Base-by-base conservation (phyloP, 2,888 invertebrate genomes). In the Trichogramma dendrolimi region DNA sequence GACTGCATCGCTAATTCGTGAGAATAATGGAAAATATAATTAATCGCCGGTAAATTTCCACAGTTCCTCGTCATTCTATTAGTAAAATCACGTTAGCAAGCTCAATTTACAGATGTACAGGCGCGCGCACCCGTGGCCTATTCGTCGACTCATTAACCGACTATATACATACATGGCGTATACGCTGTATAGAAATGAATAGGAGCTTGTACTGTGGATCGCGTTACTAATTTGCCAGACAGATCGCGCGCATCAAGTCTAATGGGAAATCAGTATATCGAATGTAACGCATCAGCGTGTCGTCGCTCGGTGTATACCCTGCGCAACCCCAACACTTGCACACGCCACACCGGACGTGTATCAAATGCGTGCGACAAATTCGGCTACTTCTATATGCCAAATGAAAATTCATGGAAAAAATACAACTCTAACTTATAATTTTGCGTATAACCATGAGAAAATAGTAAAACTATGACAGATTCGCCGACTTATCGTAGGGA, bases 131-230 rank as follows among this genome's bases (percentile, higher is more conserved):
- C 57, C 57, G 50, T 39, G 56, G 55, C 65, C 27, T 52, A 65
- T 62, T 62, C 60, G 60, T 61, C 60, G 62, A 65, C 60, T 62
- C 65, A 62, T 65, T 65, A 60, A 62, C 55, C 62, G 46, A 60
- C 57, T 27, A 27, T 27, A 27, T 27, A 27, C 27, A 27, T 27
- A 27, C 2, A 27, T 27, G 27, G 27, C 27, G 27, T 27, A 27
- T 27, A 27, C 27, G 27, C 27, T 27, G 27, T 27, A 27, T 27
- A 27, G 27, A 27, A 27, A 27, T 27, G 3, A 27, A 27, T 27
- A 27, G 27, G 27, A 27, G 27, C 27, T 27, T 27, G 27, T 27
- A 27, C 27, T 27, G 27, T 27, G 8, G 43, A 48, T 4, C 57
- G 46, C 50, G 60, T 27, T 27, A 27, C 59, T 64, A 61, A 64